Evolutionary conservation across 2,888 invertebrate genomes (phyloP), one percentile per base, ranked within the genome.

Genomic region (Xestia rhomboidea): DNA sequence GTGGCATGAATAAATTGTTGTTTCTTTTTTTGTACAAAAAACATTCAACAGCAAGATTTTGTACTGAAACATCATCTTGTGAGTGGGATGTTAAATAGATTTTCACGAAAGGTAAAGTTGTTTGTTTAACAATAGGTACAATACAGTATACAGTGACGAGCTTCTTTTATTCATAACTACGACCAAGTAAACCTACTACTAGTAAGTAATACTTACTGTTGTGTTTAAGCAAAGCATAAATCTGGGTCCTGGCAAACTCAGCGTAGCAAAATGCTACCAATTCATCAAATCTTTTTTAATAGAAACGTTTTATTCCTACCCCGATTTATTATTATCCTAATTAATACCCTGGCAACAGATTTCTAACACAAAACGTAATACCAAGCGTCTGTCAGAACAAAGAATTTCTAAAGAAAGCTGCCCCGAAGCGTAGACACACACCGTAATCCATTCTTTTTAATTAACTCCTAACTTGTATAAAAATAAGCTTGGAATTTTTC

Each of bases 381-480:
- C 1, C 21, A 78, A 64, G 21, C 46, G 15, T 71, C 38, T 21
- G 7, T 27, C 15, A 41, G 6, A n/a, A 34, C 7, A 81, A 73
- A 66, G 6, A 57, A 24, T 21, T 34, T 21, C 15, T 21, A 1
- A 21, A 51, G 10, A 13, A 69, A 82, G 27, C 49, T 34, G 64
- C 60, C 49, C 41, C 3, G 24, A 27, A 27, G 51, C 63, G 63
- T 30, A 5, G 4, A 34, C 41, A 41, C 67, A 44, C 38, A 15
- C 24, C 13, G 27, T 46, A 21, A 62, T 54, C 21, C 34, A 44
- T 72, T 78, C 27, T 1, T 62, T 77, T 68, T 68, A 82, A 84
- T 84, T 70, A 82, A 60, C 2, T 51, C 27, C 34, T n/a, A 70
- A 51, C 70, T 66, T 34, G 11, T 30, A 41, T 6, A 49, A 64